Evolutionary conservation across 1,140 invertebrate genomes (phyloP), one percentile per base, ranked within the genome.

Genomic region (Meloidogyne exigua): DNA sequence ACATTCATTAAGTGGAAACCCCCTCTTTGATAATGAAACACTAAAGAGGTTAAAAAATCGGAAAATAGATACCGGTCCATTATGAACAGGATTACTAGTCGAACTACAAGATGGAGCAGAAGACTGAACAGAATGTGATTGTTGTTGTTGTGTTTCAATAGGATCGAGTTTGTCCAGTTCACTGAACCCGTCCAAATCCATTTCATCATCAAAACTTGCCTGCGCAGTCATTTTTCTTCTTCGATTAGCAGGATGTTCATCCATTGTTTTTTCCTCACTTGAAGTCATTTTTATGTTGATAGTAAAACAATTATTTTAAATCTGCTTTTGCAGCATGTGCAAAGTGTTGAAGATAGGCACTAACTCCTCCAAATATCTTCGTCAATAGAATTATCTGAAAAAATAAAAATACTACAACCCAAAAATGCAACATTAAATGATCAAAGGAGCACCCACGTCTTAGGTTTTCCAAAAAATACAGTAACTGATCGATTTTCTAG

Each of bases 111-210:
- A 57, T 57, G 49, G 49, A 57, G 49, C 49, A 57, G 49, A 57
- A 21, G 49, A 57, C 49, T 57, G 49, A 0, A 7, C 49, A 57
- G 49, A 57, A 57, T 57, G 49, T n/a, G 49, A n/a, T 57, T 39
- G 42, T 76, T 75, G 28, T 57, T 39, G 42, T 76, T 75, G 28
- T 67, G 36, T 28, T 28, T 77, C 70, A n/a, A 57, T 32, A 25
- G 76, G 76, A 25, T 76, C 75, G 18, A 77, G 42, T 32, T 66
- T 75, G 73, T 78, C 68, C 36, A 78, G 39, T 57, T 78, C 76
- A 28, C 67, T 78, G 57, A 78, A 78, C 21, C 75, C 76, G 13
- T 78, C 76, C 75, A 77, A 25, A 57, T 78, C 76, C 70, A 76
- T 25, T 21, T 78, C 76, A 44, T 78, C 76, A 23, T 78, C 76